Percentiles rank a stretch among this genome's conserved stretches.
phyloP scores from a whole-genome alignment of 2,113 vertebrate genomes.

The Delphinapterus leucas region DNA sequence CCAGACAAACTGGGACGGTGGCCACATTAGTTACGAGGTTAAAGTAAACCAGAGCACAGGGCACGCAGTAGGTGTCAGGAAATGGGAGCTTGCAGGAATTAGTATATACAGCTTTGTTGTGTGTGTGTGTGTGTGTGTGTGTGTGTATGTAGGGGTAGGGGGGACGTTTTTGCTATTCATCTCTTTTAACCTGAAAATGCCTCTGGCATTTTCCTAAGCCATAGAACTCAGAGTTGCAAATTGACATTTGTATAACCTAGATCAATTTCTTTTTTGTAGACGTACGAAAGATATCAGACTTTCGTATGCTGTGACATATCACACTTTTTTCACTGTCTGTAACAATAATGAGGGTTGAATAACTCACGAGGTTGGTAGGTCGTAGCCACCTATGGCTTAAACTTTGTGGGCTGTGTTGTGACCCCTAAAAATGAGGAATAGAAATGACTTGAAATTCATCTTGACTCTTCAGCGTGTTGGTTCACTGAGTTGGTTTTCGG shows the following conservation, averaged over 20 bases:
- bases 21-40: not conserved
- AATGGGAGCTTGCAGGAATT: not conserved
- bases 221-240: not conserved
- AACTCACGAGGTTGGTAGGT: not conserved
- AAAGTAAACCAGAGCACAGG: not conserved
- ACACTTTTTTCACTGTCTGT: not conserved
- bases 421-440: not conserved
- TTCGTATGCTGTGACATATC: not conserved
- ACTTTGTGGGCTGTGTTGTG: not conserved
- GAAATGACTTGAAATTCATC: not conserved
- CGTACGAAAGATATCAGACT: not conserved
- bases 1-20: too few relatives aligned
- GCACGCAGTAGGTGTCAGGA: not conserved
- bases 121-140: not conserved
- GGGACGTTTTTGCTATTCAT: not conserved
- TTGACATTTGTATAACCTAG: slow-evolving; percentile 2
- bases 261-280: not conserved
- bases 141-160: not conserved
- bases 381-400: not conserved
- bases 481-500: not conserved
- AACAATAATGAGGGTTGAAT: not conserved
- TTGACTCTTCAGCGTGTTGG: not conserved
- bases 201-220: not conserved
- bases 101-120: too few relatives aligned
- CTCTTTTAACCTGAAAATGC: not conserved